Conservation (phyloP, 2,888 invertebrate genomes). For the Plutella xylostella region DNA sequence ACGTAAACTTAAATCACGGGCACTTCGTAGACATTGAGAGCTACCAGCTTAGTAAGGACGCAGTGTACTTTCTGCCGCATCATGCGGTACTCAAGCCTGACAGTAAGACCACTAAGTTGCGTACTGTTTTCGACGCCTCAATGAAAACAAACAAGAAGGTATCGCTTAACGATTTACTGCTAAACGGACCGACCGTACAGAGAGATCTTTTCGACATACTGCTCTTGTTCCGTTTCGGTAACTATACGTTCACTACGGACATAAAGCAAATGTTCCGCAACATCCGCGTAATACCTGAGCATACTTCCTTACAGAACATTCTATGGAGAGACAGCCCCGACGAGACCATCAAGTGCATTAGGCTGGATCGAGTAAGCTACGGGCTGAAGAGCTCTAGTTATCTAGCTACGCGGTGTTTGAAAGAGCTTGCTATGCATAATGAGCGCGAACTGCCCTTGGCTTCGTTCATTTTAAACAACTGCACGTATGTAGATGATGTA, state of each 20-base stretch:
- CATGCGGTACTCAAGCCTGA: not conserved
- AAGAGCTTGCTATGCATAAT: not conserved
- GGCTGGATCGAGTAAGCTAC: not conserved
- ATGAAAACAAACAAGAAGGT: not conserved
- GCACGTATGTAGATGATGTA: slow-evolving; percentile 2
- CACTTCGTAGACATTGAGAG: not conserved
- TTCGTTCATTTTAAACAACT: not conserved
- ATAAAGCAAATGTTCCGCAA: slow-evolving; percentile 19
- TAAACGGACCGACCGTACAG: slow-evolving; percentile 9
- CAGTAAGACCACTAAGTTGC: not conserved
- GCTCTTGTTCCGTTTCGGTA: slow-evolving; percentile 12
- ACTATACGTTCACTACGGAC: slow-evolving; percentile 13
- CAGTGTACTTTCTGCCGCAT: not conserved
- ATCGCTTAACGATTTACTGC: not conserved
- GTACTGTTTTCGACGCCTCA: not conserved
- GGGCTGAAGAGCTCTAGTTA: not conserved
- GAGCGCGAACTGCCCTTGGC: not conserved
- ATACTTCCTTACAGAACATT: slow-evolving; percentile 6
- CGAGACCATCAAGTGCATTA: not conserved
- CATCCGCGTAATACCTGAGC: slow-evolving; percentile 5
- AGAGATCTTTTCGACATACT: slow-evolving; percentile 17
- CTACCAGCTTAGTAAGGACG: not conserved
- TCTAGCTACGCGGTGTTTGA: not conserved
- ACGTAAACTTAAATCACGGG: not conserved
- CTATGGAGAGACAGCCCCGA: not conserved